Evolutionary conservation across 2,113 vertebrate genomes (phyloP).

Genomic region (Lepus europaeus): DNA sequence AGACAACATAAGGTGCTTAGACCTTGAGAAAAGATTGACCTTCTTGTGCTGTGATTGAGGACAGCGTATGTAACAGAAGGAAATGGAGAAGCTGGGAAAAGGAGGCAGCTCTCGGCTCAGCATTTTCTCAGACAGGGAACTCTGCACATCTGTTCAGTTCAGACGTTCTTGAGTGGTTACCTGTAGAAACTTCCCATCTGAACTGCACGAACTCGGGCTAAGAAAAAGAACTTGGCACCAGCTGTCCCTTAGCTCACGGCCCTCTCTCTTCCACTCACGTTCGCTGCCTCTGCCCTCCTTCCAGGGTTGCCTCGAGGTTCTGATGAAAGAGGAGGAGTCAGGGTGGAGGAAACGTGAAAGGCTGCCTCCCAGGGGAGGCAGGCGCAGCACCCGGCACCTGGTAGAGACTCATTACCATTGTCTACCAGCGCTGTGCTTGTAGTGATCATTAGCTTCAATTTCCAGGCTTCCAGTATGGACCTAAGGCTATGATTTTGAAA

Average conservation of each 20-base stretch:
- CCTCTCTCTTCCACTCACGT: background rate
- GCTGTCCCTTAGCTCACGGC: background rate
- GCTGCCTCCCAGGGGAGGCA: background rate
- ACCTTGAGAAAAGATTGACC: background rate
- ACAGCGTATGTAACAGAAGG: background rate
- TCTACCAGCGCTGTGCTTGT: background rate
- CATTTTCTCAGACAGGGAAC: background rate
- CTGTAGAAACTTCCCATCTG: background rate
- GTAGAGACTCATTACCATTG: background rate
- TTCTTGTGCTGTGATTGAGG: background rate
- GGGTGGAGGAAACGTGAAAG: background rate
- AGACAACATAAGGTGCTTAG: background rate
- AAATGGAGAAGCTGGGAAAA: background rate
- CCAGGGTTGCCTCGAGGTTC: background rate
- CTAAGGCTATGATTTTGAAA: conserved; percentile 33
- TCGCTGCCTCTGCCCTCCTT: background rate
- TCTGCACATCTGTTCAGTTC: background rate
- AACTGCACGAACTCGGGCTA: background rate
- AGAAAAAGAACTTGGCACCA: background rate
- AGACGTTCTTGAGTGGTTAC: background rate
- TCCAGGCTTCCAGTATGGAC: background rate
- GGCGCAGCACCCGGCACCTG: too few species aligned
- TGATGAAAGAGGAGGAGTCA: background rate
- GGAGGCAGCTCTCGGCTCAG: background rate
- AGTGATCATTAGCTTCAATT: background rate